Evolutionary conservation across 2,113 vertebrate genomes (phyloP), one percentile per base, ranked within the genome.

Genomic region (Sinocyclocheilus anophthalmus): DNA sequence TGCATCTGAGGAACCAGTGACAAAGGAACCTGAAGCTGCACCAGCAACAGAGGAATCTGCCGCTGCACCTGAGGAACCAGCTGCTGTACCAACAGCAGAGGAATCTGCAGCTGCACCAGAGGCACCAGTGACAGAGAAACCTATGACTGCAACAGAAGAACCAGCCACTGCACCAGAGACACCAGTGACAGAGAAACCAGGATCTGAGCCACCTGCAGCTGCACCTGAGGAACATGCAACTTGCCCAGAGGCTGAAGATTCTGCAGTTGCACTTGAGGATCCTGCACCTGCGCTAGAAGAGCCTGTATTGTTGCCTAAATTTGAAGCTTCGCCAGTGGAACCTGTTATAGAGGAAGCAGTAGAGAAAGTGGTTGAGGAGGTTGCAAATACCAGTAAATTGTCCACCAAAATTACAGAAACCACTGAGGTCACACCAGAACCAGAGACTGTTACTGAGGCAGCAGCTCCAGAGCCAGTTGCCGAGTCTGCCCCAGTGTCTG

Each of bases 371-470:
- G 65, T 69, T 69, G 65, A 69, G 30, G 87, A 88, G 78, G 75
- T 86, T 88, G 48, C 57, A 65, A 87, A 69, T 83, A 24, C 33
- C 13, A 85, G 63, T 37, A 53, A 76, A 26, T 59, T 85, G 16
- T 57, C 75, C 14, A 20, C 37, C 26, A 67, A 85, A 55, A 73
- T 65, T 50, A 48, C 63, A 48, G 73, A 85, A 84, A 26, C 65
- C 57, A 80, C 53, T 53, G 45, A 82, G 4, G 22, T 69, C 2
- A 42, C 33, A 33, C 72, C 83, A 42, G 85, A 89, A 61, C 18
- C 81, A 63, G 75, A 83, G 14, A 76, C 83, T 83, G 86, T 87
- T 67, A 70, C 81, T 48, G 75, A 81, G 87, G 30, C 84, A 55
- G 81, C 61, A 26, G 89, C 87, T 69, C 75, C 81, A 80, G 73